Base-by-base conservation (phyloP, 2,888 invertebrate genomes). In the Autographa gamma region DNA sequence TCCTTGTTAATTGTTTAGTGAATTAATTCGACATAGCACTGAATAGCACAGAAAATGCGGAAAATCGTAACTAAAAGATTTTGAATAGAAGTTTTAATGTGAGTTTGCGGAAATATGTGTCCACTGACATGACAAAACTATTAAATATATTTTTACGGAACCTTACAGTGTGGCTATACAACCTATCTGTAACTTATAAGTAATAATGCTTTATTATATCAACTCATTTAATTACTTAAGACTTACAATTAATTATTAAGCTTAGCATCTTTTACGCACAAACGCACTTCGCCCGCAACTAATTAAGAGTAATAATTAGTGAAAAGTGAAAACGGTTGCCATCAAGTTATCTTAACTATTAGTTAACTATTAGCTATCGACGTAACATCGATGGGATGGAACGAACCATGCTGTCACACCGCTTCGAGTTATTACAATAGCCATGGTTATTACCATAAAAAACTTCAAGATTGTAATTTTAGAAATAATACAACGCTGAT, bases 281-380 rank as follows among this genome's bases (percentile, higher is more conserved):
- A 52, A n/a, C 48, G 11, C n/a, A n/a, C 16, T n/a, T 4, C 54
- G 19, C 19, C 19, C 54, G 54, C 11, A 38, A 32, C 54, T 56
- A 11, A 38, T 13, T 25, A 58, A 52, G 60, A n/a, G 41, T 4
- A 16, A 54, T 41, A 13, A 6, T 38, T 5, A 62, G 38, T 60
- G 25, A 60, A 77, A 68, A 77, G 68, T 73, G 77, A 76, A 77
- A 76, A 76, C 68, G 77, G 67, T 48, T n/a, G n/a, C 1, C 48
- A 11, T 13, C 11, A 11, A 19, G 19, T 25, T 56, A 25, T 56
- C 19, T 56, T 14, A 56, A 25, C 19, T 54, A 56, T 19, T 56
- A 19, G 19, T 56, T 56, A n/a, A n/a, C n/a, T n/a, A n/a, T n/a
- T n/a, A n/a, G n/a, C n/a, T 25, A 13, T 25, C 19, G 54, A 13